Percentiles rank a stretch among this genome's conserved stretches.
These are phyloP conservation scores for Syngnathus acus DNA, from an alignment of 2,797 vertebrate genomes.

Conservation along the genomic window DNA sequence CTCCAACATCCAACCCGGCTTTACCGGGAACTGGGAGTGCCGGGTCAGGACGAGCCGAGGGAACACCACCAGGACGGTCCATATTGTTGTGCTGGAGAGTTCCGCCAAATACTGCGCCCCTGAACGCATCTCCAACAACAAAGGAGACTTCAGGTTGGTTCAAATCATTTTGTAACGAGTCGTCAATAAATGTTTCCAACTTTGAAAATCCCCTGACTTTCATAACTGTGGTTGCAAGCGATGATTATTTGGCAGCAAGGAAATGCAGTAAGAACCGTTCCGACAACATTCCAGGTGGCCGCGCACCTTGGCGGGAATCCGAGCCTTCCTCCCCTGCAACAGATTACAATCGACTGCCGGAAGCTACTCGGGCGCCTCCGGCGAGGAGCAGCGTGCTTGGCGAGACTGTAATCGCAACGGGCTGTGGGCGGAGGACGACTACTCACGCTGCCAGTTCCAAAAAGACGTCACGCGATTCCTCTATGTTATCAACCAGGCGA, in stretches of 20 bases:
- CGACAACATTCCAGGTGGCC: constrained; percentile 77
- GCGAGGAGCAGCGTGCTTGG: constrained; percentile 86
- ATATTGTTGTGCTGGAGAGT: constrained; percentile 90
- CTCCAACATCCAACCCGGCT: constrained; percentile 94
- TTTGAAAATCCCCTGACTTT: too few species aligned
- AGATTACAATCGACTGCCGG: constrained; percentile 76
- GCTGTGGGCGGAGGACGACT: constrained; percentile 89
- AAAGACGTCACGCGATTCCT: constrained; percentile 93
- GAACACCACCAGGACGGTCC: constrained; percentile 88
- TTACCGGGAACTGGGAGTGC: constrained; percentile 95
- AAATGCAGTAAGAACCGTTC: neutral
- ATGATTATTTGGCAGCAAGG: neutral
- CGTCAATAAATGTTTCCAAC: neutral
- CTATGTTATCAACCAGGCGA: constrained; percentile 90
- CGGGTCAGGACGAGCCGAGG: constrained; percentile 86
- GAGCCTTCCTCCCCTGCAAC: constrained; percentile 82
- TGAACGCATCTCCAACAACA: constrained; percentile 91
- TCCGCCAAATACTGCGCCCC: constrained; percentile 87
- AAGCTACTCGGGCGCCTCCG: constrained; percentile 77
- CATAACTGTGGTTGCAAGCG: too few species aligned
- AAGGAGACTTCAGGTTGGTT: constrained; percentile 92
- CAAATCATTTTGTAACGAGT: neutral
- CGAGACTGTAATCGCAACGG: constrained; percentile 82
- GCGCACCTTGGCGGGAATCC: constrained; percentile 89
- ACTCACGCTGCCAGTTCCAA: constrained; percentile 90